phyloP scores from a whole-genome alignment of 2,113 vertebrate species.

The Hoplias malabaricus region DNA sequence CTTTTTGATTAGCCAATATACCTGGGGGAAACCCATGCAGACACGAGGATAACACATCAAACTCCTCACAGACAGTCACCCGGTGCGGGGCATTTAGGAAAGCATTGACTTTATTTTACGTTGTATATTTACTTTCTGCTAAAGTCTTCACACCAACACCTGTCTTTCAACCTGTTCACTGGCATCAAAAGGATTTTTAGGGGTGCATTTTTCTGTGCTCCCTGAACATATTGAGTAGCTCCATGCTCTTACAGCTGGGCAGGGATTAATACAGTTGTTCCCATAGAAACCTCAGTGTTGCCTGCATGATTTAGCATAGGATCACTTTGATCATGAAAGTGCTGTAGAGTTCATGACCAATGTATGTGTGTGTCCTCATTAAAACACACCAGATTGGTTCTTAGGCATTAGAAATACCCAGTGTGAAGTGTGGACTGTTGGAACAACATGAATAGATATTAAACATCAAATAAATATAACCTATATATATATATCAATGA shows the following conservation, averaged over 20 bases:
- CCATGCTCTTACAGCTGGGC: constrained; percentile 10
- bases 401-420: neutral
- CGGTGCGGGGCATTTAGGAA: too few relatives aligned
- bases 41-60: too few relatives aligned
- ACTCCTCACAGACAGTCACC: too few relatives aligned
- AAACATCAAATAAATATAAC: neutral
- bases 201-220: constrained; percentile 6
- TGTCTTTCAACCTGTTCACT: neutral
- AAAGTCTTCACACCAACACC: neutral
- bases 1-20: too few relatives aligned
- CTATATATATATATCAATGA: neutral
- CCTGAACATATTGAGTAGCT: neutral
- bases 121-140: neutral
- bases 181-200: neutral
- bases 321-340: constrained; percentile 3
- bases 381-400: neutral
- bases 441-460: neutral
- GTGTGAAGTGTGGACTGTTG: neutral
- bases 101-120: neutral
- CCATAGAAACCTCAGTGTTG: constrained; percentile 15
- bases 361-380: neutral
- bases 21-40: too few relatives aligned
- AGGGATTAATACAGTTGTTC: neutral
- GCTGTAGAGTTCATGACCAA: neutral
- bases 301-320: constrained; percentile 22